Evolutionary conservation across 1,140 invertebrate species (phyloP).

Genomic region (Panagrolaimus sp.): DNA sequence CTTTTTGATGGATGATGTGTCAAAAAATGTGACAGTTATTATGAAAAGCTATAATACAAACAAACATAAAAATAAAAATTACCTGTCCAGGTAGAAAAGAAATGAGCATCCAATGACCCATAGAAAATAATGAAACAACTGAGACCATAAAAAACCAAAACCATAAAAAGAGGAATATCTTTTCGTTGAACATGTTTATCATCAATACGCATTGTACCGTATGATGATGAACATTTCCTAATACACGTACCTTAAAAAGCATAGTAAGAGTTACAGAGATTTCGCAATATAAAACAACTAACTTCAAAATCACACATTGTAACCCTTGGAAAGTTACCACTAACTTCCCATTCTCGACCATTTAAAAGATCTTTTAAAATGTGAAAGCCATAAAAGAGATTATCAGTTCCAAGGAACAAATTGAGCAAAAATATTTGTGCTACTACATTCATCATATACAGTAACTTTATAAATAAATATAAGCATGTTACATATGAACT

Average conservation of each 20-base stretch:
- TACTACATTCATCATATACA: conserved; percentile 63
- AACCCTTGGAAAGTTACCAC: conserved; percentile 62
- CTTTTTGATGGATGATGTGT: background rate
- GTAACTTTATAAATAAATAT: conserved; percentile 62
- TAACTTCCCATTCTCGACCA: conserved; percentile 60
- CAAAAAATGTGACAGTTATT: background rate
- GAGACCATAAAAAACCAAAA: conserved; percentile 64
- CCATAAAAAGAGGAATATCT: conserved; percentile 64
- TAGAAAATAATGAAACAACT: conserved; percentile 59
- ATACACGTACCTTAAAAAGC: conserved; percentile 47
- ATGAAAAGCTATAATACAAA: too few relatives aligned
- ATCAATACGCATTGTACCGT: conserved; percentile 62
- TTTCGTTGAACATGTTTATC: conserved; percentile 64
- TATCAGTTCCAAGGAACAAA: conserved; percentile 62
- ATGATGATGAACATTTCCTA: conserved; percentile 59
- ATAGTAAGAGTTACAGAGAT: background rate
- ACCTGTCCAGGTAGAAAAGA: conserved; percentile 58
- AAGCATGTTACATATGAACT: conserved; percentile 62
- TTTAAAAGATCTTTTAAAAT: conserved; percentile 61
- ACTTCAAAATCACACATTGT: conserved; percentile 64
- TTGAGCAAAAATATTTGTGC: conserved; percentile 64
- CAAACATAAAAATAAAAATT: too few relatives aligned
- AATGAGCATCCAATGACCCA: conserved; percentile 57
- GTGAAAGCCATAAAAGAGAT: conserved; percentile 61
- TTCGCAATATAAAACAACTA: conserved; percentile 52